Base-by-base conservation (phyloP, 1,140 invertebrate genomes). In the Dinoponera quadriceps region DNA sequence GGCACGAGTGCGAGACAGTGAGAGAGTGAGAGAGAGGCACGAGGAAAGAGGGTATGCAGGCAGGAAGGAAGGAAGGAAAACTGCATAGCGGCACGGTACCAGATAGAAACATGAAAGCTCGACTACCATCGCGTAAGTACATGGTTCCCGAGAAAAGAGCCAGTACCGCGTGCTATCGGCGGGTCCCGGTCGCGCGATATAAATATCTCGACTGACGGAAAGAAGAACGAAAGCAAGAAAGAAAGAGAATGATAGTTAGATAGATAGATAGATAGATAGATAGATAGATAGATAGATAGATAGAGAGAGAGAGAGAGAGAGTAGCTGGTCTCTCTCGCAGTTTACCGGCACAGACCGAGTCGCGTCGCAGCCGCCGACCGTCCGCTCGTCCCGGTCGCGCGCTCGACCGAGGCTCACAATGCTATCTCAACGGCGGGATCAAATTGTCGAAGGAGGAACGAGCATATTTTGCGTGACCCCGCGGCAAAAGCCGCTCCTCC, bases 381-480 rank as follows among this genome's bases (percentile, higher is more conserved):
- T 59, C 49, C 72, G 38, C 68, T 38, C 66, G 55, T 55, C 27
- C n/a, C 29, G 78, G 74, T 75, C 72, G 77, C 68, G 66, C 83
- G 55, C 74, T 83, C 72, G 44, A 74, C 84, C 60, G 85, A 88
- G 88, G 82, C 88, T 77, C 89, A 94, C 93, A 94, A 94, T 94
- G 91, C 90, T 93, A 94, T 94, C 93, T 93, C 82, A 84, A 63
- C 87, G 87, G 83, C 88, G 88, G 88, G 89, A 94, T 94, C 92
- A 93, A 94, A 93, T 93, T 93, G 93, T 94, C 90, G 91, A 91
- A 91, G 91, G 84, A 92, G 88, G 91, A 91, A 93, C 90, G 90
- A 93, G 92, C 92, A 93, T 93, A 93, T 93, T 92, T 93, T 87
- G 91, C 89, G 88, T 93, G 92, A 93, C 92, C 92, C 90, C 90